These are phyloP conservation scores for Arenaria interpres DNA, from an alignment of 2,113 vertebrate species.

Conservation along the genomic window DNA sequence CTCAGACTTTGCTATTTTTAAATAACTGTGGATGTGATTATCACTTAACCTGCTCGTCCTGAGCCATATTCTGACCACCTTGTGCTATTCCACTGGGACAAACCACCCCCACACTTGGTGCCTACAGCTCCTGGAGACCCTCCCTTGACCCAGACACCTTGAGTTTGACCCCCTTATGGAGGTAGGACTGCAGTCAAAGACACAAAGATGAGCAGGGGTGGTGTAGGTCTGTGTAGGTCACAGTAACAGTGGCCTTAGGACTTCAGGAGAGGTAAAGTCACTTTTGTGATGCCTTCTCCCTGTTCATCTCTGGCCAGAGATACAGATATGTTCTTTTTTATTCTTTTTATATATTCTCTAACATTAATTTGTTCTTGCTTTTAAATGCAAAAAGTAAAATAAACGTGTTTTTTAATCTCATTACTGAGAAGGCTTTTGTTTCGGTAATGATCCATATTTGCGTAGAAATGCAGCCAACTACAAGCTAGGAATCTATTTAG, in stretches of 20 bases:
- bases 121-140: neutral
- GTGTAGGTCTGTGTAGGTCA: neutral
- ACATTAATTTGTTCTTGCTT: neutral
- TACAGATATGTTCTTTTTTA: neutral
- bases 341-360: neutral
- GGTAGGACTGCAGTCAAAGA: neutral
- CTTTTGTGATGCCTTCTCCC: neutral
- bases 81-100: neutral
- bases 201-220: neutral
- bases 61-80: neutral
- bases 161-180: neutral
- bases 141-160: neutral
- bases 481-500: neutral
- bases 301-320: neutral
- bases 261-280: neutral
- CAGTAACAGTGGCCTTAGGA: neutral
- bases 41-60: neutral
- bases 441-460: neutral
- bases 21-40: neutral
- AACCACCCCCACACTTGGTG: neutral
- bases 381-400: neutral
- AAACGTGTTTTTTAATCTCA: neutral
- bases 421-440: neutral
- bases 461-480: neutral
- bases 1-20: conserved; percentile 28